Evolutionary conservation across 2,888 invertebrate species (phyloP).

Genomic region (Syrphus vitripennis): DNA sequence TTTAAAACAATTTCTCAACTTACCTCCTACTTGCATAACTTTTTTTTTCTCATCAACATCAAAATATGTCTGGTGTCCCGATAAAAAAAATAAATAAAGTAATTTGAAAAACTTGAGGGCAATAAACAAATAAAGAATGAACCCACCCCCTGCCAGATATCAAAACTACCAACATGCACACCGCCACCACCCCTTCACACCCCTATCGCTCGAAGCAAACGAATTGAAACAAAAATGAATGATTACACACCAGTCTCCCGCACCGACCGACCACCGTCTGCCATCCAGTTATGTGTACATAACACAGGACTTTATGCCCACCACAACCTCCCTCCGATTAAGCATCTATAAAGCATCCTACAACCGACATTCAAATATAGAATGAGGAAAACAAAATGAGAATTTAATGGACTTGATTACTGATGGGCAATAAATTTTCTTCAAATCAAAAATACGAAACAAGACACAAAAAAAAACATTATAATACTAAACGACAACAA

Average conservation of each 20-base stretch:
- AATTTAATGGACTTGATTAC: slow-evolving; percentile 75
- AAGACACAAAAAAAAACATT: slow-evolving; percentile 21
- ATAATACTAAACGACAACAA: slow-evolving; percentile 19
- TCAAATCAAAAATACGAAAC: slow-evolving; percentile 68
- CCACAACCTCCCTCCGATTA: slow-evolving; percentile 16
- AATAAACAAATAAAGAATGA: slow-evolving; percentile 58
- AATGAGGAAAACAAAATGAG: slow-evolving; percentile 70
- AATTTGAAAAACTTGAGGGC: slow-evolving; percentile 35
- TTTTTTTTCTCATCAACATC: not conserved
- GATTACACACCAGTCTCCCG: slow-evolving; percentile 56
- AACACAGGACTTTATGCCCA: not conserved
- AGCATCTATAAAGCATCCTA: not conserved
- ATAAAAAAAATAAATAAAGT: not conserved
- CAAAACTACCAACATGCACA: not conserved
- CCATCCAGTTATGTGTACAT: not conserved
- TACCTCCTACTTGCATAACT: not conserved
- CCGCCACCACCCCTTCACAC: not conserved
- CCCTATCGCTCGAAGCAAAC: not conserved
- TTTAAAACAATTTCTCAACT: not conserved
- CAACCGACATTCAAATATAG: slow-evolving; percentile 19
- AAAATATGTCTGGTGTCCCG: not conserved
- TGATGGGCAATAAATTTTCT: slow-evolving; percentile 73
- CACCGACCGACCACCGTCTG: not conserved
- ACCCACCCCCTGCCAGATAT: slow-evolving; percentile 57
- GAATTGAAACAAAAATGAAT: slow-evolving; percentile 66